Evolutionary conservation across 2,888 invertebrate species (phyloP), one percentile per base, ranked within the genome.

Genomic region (Drosophila rellima): DNA sequence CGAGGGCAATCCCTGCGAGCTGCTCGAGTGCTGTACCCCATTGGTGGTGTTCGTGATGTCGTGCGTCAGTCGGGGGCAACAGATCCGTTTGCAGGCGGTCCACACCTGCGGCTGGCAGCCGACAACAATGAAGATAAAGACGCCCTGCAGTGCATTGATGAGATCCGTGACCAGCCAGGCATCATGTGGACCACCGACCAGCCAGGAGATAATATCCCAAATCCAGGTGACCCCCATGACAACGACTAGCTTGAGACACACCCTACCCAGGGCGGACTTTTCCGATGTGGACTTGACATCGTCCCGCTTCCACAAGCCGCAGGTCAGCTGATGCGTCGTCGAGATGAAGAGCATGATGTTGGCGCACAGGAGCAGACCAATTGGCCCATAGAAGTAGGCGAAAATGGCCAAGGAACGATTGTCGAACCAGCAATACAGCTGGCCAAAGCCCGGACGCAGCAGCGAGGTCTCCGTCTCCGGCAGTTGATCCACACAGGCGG

Each of bases 61-160:
- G 74, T 94, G 93, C 31, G 94, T 93, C 65, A 94, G 93, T 71
- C 94, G 93, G 77, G 94, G 94, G 84, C 95, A 95, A 93, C 95
- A 95, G 77, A 95, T 93, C 63, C 95, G 93, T 90, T 95, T 95
- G 33, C 95, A 93, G 42, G 95, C 95, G 29, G 95, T 94, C 93
- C 95, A 94, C 86, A 95, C 95, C 94, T 97, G 97, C 64, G 97
- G 97, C 93, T 97, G 97, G 92, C 96, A 97, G 54, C 97, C 97
- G 80, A 97, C 96, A 77, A 97, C 97, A 89, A 96, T 95, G 93
- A 97, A 97, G 89, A 97, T 97, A 92, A 97, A 95, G 59, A 97
- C 96, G 77, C 97, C 97, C 92, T 97, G 97, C 82, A 97, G 94
- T 75, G 96, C 96, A 93, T 97, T 97, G 88, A 97, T 95, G 90